Evolutionary conservation across 2,797 vertebrate species (phyloP).

Genomic region (Clarias platycephalus): DNA sequence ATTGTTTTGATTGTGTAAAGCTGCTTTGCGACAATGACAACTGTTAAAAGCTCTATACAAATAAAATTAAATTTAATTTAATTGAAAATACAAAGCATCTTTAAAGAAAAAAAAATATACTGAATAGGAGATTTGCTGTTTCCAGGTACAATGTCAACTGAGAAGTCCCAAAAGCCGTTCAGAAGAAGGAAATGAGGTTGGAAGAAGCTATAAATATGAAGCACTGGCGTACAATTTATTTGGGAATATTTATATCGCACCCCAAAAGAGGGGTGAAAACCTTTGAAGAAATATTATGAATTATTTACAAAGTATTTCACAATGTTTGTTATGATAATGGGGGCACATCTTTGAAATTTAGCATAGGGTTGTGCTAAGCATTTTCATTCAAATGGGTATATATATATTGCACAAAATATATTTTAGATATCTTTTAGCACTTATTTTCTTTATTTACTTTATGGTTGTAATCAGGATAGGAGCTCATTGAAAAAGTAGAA

Average conservation of each 20-base stretch:
- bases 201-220: neutral
- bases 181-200: neutral
- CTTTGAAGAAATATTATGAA: conserved; percentile 1
- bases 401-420: neutral
- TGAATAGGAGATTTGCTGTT: neutral
- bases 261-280: neutral
- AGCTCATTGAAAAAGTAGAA: neutral
- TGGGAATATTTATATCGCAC: neutral
- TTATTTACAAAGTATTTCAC: neutral
- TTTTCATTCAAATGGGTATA: neutral
- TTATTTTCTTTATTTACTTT: neutral
- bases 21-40: too few species aligned
- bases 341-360: neutral
- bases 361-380: neutral
- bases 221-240: neutral
- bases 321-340: neutral
- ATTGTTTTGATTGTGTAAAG: too few species aligned
- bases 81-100: neutral
- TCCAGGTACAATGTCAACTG: neutral
- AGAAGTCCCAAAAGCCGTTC: neutral
- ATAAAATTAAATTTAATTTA: too few species aligned
- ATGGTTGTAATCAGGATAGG: too few species aligned
- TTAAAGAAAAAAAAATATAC: neutral
- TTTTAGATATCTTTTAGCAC: neutral
- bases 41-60: too few species aligned